Conservation (phyloP, 2,113 vertebrate species). For the Forbesichthys agassizii region DNA sequence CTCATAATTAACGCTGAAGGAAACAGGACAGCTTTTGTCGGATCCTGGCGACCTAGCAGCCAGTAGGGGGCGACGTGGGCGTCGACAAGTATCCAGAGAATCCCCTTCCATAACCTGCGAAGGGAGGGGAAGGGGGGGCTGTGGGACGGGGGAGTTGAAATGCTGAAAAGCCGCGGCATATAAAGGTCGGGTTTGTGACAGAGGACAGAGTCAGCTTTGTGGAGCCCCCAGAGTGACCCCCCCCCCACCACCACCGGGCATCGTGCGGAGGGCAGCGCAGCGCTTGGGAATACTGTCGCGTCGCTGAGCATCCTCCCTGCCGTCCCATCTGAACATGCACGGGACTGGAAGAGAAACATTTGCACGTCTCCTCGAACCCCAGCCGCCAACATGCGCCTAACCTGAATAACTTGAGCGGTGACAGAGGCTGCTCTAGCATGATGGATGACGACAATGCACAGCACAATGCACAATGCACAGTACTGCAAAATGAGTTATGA, state of each 20-base stretch:
- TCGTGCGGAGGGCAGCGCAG: constrained; percentile 54
- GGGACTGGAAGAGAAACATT: constrained; percentile 50
- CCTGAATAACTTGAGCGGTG: constrained; percentile 20
- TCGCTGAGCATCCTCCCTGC: constrained; percentile 32
- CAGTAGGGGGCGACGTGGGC: constrained; percentile 57
- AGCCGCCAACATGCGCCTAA: constrained; percentile 27
- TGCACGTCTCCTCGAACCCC: constrained; percentile 43
- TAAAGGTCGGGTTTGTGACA: constrained; percentile 60
- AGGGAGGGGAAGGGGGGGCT: constrained; percentile 41
- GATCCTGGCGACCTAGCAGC: constrained; percentile 34
- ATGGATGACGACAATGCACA: no score
- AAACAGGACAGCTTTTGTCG: constrained; percentile 62
- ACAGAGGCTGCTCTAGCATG: neutral
- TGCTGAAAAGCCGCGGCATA: constrained; percentile 65
- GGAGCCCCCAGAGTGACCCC: constrained; percentile 10
- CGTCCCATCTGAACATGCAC: neutral
- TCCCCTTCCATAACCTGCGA: constrained; percentile 58
- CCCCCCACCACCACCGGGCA: constrained; percentile 34
- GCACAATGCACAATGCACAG: no score
- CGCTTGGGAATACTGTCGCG: constrained; percentile 49
- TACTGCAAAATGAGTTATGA: no score
- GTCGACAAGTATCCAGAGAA: constrained; percentile 71
- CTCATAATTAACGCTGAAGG: neutral
- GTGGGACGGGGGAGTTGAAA: constrained; percentile 55
- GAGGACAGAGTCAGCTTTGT: constrained; percentile 71